Base-by-base conservation (phyloP, 1,140 invertebrate genomes). In the Pseudomyrmex gracilis region DNA sequence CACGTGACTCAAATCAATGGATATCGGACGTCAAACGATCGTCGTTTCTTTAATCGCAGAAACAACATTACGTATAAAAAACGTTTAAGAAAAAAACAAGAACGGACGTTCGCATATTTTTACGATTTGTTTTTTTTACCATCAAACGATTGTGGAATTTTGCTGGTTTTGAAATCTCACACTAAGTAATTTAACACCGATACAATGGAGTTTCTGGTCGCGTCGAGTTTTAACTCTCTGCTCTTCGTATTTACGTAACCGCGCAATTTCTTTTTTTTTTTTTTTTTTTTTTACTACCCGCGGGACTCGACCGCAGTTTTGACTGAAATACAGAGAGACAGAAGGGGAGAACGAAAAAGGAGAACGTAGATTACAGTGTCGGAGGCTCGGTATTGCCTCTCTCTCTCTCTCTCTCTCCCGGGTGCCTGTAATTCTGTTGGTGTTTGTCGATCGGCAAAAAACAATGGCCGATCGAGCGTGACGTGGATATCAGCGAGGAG, bases 381-480 rank as follows among this genome's bases (percentile, higher is more conserved):
- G 47, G 22, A 47, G 53, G 47, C 12, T 51, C 47, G 64, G 49
- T 55, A 80, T 67, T 45, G 61, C 34, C 15, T 47, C 77, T 55
- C 57, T 17, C 15, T 47, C 77, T 55, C 15, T 47, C 77, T 55
- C 57, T 17, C 15, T 47, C 77, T 55, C 57, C 24, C n/a, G 58
- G 12, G 58, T 10, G 78, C 63, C 12, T 70, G 53, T 80, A 68
- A 80, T 80, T 80, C 70, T 82, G 57, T 74, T 58, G 58, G 24
- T 73, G 66, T 80, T 84, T 76, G 83, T 74, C 74, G 82, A 55
- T 60, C 67, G 67, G 85, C 76, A 85, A 58, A 53, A 53, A 57
- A 70, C 74, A 71, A 61, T 70, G 73, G 55, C 24, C 61, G 63
- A 34, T 57, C 22, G 60, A 51, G 43, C 43, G 22, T 20, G 73